Percentiles rank a stretch among this genome's conserved stretches.
Evolutionary conservation across 2,113 vertebrate species (phyloP).

Genomic region (Bambusicola thoracicus): DNA sequence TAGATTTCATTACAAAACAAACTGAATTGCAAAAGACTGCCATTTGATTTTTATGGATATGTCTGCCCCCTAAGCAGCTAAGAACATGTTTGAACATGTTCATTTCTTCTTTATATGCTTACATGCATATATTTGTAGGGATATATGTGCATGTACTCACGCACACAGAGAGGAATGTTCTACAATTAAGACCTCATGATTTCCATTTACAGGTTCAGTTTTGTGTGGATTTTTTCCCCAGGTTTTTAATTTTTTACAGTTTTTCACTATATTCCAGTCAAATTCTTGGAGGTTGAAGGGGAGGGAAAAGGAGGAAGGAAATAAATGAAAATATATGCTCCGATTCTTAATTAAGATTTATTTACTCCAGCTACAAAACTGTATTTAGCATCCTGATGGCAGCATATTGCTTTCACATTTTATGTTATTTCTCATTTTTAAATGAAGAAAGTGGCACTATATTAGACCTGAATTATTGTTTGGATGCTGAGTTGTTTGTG

Average conservation of each 20-base stretch:
- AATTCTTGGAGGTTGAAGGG: background rate
- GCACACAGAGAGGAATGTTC: background rate
- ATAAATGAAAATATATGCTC: conserved; percentile 41
- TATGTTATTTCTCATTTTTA: conserved; percentile 44
- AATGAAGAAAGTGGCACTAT: conserved; percentile 28
- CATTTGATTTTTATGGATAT: background rate
- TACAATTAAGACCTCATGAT: background rate
- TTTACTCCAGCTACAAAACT: conserved; percentile 52
- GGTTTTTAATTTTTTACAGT: background rate
- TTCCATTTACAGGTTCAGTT: background rate
- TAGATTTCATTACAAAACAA: conserved; percentile 44
- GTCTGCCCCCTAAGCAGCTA: background rate
- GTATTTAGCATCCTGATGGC: conserved; percentile 58
- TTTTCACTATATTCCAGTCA: conserved; percentile 5
- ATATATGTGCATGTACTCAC: background rate
- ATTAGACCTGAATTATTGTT: conserved; percentile 25
- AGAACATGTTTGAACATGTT: background rate
- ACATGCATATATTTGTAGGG: background rate
- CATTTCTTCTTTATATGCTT: background rate
- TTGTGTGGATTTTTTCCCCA: background rate
- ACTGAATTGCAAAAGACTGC: background rate
- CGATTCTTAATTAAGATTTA: conserved; percentile 45
- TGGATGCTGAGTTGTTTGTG: background rate
- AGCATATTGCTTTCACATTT: conserved; percentile 59
- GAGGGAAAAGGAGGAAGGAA: background rate